Evolutionary conservation across 2,797 vertebrate genomes (phyloP), one percentile per base, ranked within the genome.

Genomic region (Notolepis coatsorum): DNA sequence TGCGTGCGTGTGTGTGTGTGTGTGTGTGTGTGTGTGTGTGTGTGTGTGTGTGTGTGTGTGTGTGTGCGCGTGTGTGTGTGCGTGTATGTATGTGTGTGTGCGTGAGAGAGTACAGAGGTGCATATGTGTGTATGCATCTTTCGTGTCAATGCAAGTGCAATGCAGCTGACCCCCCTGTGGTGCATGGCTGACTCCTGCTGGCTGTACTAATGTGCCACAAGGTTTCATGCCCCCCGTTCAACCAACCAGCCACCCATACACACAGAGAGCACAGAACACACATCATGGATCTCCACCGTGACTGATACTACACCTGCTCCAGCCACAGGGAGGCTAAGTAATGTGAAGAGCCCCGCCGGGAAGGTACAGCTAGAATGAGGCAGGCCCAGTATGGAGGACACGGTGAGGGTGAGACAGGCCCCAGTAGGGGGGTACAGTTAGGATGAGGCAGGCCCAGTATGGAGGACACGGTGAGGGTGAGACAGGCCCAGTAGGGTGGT

Each of bases 131-230:
- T 13, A 35, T 35, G 15, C 30, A 35, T 37, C 35, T 12, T 5
- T n/a, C 15, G 12, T 31, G 21, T 50, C 48, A 21, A 23, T 17
- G 48, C 12, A n/a, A 38, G 18, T n/a, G 5, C 6, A 24, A 21
- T 9, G 9, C 50, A 37, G 20, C 3, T 23, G 33, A 53, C 50
- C 50, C 50, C n/a, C 4, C 15, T 18, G 28, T 17, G 9, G 18
- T 24, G 31, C 13, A 7, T 18, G 50, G 10, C 15, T 43, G 54
- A 50, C 33, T 39, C 59, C 27, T 53, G 38, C 52, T 52, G 39
- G 38, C 53, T 63, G 13, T 27, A 43, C 25, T 33, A 21, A 43
- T 65, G 28, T 58, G 54, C 27, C 15, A 41, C 37, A 25, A 41
- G n/a, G 9, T 52, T n/a, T n/a, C n/a, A n/a, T 37, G 18, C 27